Conservation (phyloP, 2,113 vertebrate genomes). For the Ploceus nigricollis region DNA sequence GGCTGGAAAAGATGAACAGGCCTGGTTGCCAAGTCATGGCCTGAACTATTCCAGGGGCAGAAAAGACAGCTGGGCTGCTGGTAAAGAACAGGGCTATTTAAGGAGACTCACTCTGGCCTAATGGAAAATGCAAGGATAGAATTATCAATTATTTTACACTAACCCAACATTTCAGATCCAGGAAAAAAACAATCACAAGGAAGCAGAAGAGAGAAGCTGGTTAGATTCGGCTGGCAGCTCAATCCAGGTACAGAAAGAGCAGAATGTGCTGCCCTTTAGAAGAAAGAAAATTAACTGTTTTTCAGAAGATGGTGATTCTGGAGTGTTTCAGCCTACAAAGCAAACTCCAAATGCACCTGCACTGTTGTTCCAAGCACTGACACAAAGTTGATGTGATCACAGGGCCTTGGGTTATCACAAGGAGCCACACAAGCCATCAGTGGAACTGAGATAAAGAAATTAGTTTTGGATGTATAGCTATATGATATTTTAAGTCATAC, state of each 20-base stretch:
- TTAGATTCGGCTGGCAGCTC: background rate
- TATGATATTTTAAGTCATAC: background rate
- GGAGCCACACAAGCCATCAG: background rate
- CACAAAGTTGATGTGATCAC: background rate
- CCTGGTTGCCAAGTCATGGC: slow-evolving; percentile 33
- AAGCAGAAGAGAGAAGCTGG: background rate
- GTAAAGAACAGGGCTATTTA: slow-evolving; percentile 51
- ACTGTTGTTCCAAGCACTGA: background rate
- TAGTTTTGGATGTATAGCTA: background rate
- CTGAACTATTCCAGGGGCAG: slow-evolving; percentile 19
- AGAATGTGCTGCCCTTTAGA: background rate
- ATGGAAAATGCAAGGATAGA: slow-evolving; percentile 66
- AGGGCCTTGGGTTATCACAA: background rate
- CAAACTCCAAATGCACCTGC: background rate
- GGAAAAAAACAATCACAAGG: slow-evolving; percentile 6
- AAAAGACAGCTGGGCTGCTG: slow-evolving; percentile 36
- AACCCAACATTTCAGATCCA: slow-evolving; percentile 35
- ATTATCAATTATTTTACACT: slow-evolving; percentile 66
- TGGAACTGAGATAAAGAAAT: background rate
- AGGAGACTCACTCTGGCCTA: slow-evolving; percentile 38
- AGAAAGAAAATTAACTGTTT: background rate
- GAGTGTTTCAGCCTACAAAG: background rate
- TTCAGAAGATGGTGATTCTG: background rate
- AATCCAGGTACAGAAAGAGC: background rate
- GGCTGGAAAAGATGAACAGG: slow-evolving; percentile 65